Conservation (phyloP, 2,888 invertebrate species). For the Thecophora atra region DNA sequence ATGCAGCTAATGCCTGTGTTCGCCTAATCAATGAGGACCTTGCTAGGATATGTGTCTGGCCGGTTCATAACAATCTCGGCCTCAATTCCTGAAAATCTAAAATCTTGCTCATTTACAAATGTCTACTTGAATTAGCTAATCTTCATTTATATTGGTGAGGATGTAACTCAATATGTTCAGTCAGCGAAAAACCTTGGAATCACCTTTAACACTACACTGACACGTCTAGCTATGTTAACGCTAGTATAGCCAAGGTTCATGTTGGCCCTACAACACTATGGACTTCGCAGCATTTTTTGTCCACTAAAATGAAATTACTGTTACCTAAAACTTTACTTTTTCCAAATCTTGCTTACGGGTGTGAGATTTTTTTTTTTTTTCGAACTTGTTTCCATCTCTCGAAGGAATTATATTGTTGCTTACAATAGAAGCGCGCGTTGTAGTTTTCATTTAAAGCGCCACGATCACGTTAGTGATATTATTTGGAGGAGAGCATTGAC, state of each 20-base stretch:
- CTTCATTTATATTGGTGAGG: not conserved
- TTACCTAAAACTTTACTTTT: too few relatives aligned
- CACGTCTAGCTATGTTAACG: too few relatives aligned
- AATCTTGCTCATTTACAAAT: not conserved
- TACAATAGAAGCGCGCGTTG: not conserved
- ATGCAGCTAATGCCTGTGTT: not conserved
- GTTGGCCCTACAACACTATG: not conserved
- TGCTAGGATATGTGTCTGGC: not conserved
- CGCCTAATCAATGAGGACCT: not conserved
- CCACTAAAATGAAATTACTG: not conserved
- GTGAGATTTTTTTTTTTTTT: too few relatives aligned
- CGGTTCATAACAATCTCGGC: not conserved
- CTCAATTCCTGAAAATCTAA: not conserved
- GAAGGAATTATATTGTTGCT: not conserved
- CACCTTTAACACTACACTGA: too few relatives aligned
- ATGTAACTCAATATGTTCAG: not conserved
- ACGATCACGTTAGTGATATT: too few relatives aligned
- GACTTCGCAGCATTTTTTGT: not conserved
- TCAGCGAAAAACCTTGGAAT: too few relatives aligned
- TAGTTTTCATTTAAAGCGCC: not conserved
- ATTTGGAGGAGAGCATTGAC: too few relatives aligned
- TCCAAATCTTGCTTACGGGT: too few relatives aligned
- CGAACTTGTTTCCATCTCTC: too few relatives aligned
- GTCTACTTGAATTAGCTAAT: not conserved
- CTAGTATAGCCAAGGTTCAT: too few relatives aligned